A percentile compares a stretch with the other conserved stretches of the same genome.
Conservation (phyloP, 1,140 invertebrate species). For the Zeugodacus cucurbitae region DNA sequence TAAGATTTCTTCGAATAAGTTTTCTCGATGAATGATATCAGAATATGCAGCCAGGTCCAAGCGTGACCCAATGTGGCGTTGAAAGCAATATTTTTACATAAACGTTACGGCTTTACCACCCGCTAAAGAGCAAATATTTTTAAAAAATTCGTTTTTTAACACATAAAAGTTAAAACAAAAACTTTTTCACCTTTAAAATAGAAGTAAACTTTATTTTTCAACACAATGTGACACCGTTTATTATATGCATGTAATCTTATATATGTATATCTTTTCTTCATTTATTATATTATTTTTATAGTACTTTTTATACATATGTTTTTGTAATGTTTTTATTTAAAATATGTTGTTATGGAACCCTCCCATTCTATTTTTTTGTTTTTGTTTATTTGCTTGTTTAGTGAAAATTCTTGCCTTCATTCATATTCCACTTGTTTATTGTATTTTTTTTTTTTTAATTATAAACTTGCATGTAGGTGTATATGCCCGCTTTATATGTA, state of each 20-base stretch:
- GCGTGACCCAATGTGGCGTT: too few relatives aligned
- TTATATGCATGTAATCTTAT: slow-evolving; percentile 23
- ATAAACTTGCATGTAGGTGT: background rate
- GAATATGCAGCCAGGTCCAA: too few relatives aligned
- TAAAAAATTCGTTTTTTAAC: too few relatives aligned
- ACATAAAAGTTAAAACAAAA: background rate
- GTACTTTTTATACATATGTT: slow-evolving; percentile 23
- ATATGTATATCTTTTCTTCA: background rate
- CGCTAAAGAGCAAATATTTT: too few relatives aligned
- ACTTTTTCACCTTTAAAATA: slow-evolving; percentile 25
- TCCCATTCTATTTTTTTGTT: background rate
- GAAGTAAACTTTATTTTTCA: slow-evolving; percentile 37
- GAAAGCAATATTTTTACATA: too few relatives aligned
- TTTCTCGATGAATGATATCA: too few relatives aligned
- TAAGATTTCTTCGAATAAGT: too few relatives aligned
- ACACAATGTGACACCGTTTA: slow-evolving; percentile 35
- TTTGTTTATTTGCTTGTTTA: background rate
- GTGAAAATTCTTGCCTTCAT: background rate
- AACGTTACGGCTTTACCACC: too few relatives aligned
- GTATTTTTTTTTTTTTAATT: background rate
- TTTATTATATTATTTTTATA: background rate
- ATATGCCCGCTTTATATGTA: background rate
- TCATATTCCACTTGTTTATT: background rate
- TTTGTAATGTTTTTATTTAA: slow-evolving; percentile 4
- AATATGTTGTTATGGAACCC: background rate